Evolutionary conservation across 37 sponge, comb jelly and placozoan genomes (phyloP), one percentile per base, ranked within the genome.

Genomic region (Chondrilla cf. caribensis): DNA sequence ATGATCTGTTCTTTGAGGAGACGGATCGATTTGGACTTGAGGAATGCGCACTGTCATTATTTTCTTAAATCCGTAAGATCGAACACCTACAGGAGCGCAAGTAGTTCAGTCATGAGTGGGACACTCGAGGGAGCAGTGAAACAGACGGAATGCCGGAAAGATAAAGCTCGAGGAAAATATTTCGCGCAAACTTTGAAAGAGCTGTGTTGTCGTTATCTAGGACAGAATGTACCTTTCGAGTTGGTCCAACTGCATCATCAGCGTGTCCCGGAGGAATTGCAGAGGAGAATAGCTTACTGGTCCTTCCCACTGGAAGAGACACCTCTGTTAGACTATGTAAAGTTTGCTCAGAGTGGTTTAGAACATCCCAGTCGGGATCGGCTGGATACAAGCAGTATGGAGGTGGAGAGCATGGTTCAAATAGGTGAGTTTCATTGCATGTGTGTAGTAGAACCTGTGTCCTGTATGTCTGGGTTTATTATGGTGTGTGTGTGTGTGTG

Each of bases 191-290:
- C 32, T 29, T 67, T 67, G 35, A 67, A 67, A 33, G 68, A 67
- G 68, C 28, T 67, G 17, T 67, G 68, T 67, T 67, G 68, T 29
- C 68, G 68, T 28, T 67, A 17, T 33, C 32, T 67, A n/a, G 68
- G 68, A 67, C 68, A 67, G 68, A 67, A 67, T 33, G 31, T 67
- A 31, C 68, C 68, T 18, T 67, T 67, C 29, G 68, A 33, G 32
- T 1, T 29, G 31, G 68, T 67, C 3, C 68, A 67, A 33, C 68
- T 67, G 28, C 32, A 67, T 26, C 68, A 28, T 18, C 35, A 28
- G 35, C 68, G 68, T 4, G 68, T 67, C 32, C 68, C 68, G 2
- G 68, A 67, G 35, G 68, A 67, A 28, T 17, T 29, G 31, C 68
- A 67, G 4, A 29, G 2, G 35, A 28, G 68, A 29, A 67, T 67